Evolutionary conservation across 1,140 invertebrate genomes (phyloP).

Genomic region (Neodiprion pinetum): DNA sequence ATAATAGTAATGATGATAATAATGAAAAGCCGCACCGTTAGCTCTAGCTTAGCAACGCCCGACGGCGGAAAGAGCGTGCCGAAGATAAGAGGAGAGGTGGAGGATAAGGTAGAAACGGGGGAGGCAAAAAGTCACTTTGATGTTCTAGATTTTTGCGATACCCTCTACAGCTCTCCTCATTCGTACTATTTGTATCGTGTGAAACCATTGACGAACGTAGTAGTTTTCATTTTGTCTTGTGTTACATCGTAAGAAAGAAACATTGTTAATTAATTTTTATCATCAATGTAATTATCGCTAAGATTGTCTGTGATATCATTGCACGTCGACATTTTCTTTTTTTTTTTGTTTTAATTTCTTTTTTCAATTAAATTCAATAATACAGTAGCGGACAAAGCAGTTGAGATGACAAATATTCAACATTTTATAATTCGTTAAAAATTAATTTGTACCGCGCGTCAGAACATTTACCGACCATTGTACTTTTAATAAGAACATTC

Average conservation of each 20-base stretch:
- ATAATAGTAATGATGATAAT: not conserved
- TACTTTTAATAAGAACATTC: too few species aligned
- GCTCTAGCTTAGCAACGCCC: conserved; percentile 45
- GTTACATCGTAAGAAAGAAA: too few species aligned
- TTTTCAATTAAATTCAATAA: not conserved
- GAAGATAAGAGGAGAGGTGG: not conserved
- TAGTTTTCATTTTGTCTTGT: too few species aligned
- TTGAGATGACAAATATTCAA: not conserved
- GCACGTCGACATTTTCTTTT: conserved; percentile 19
- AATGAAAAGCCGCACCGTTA: conserved; percentile 42
- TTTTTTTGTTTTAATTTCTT: conserved; percentile 12
- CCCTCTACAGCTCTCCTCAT: not conserved
- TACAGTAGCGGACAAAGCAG: not conserved
- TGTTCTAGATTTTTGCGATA: too few species aligned
- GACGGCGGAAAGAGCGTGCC: not conserved
- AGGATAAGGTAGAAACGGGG: too few species aligned
- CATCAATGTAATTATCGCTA: not conserved
- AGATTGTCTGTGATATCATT: conserved; percentile 17
- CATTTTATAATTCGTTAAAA: not conserved
- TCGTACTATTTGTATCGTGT: not conserved
- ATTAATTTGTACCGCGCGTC: not conserved
- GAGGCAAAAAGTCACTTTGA: too few species aligned
- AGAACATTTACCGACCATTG: not conserved
- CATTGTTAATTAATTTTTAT: not conserved
- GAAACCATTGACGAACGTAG: not conserved